Percentiles rank a stretch among this genome's conserved stretches.
phyloP scores from a whole-genome alignment of 2,888 invertebrate genomes.

The Gastrophysa polygoni region DNA sequence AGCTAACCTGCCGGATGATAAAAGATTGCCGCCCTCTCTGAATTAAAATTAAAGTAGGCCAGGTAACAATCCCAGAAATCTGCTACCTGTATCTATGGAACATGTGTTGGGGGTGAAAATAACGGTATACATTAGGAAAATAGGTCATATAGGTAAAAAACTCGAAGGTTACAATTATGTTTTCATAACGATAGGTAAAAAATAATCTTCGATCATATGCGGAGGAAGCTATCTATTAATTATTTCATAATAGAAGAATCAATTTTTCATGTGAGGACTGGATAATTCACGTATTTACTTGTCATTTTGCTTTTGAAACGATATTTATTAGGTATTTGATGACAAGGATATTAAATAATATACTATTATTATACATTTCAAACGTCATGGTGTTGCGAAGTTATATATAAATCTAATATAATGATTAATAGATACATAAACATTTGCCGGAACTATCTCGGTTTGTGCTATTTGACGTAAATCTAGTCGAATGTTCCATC shows the following conservation, averaged over 20 bases:
- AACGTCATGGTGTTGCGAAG: no score
- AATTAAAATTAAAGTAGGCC: conserved; percentile 37
- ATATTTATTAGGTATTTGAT: no score
- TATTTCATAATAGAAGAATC: no score
- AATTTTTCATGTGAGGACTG: no score
- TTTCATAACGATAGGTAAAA: no score
- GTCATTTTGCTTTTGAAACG: no score
- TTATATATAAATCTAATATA: neutral
- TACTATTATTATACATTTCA: no score
- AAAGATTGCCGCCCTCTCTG: conserved; percentile 30
- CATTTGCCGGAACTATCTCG: neutral
- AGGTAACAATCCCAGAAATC: conserved; percentile 36
- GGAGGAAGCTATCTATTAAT: no score
- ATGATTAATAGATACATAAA: neutral
- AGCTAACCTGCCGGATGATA: conserved; percentile 18
- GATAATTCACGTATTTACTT: no score
- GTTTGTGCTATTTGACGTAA: conserved; percentile 3
- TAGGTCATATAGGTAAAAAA: conserved; percentile 12
- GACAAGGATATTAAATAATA: no score
- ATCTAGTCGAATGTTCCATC: neutral
- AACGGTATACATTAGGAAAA: neutral
- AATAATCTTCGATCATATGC: no score
- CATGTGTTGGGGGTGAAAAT: conserved; percentile 1
- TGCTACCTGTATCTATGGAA: conserved; percentile 32
- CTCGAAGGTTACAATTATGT: no score